These are phyloP conservation scores for Copsychus sechellarum DNA, from an alignment of 2,113 vertebrate genomes.

Conservation along the genomic window DNA sequence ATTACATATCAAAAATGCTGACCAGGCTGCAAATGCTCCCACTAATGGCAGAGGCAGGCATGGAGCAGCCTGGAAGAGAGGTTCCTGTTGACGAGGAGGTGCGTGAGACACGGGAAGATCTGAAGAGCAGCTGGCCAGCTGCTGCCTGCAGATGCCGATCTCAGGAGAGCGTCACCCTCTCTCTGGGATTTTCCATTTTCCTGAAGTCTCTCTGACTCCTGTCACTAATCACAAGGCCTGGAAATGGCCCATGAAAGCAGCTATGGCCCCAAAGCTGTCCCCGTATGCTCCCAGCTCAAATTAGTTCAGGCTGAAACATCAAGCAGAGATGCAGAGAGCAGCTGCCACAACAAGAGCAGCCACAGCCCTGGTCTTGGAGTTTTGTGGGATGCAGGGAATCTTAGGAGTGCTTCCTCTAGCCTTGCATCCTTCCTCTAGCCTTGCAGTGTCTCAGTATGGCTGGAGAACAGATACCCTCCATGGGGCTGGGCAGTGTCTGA, in stretches of 20 bases:
- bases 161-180: conserved; percentile 39
- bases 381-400: background rate
- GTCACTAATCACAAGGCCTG: conserved; percentile 55
- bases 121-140: conserved; percentile 36
- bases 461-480: background rate
- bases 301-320: conserved; percentile 59
- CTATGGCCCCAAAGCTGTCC: conserved; percentile 39
- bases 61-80: background rate
- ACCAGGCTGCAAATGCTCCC: conserved; percentile 41
- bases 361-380: background rate
- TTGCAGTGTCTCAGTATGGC: background rate
- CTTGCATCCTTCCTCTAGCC: background rate
- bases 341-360: background rate
- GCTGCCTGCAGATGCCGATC: background rate
- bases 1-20: conserved; percentile 47
- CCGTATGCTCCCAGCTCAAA: conserved; percentile 50
- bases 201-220: conserved; percentile 46
- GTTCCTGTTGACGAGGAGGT: background rate
- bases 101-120: conserved; percentile 3
- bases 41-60: conserved; percentile 36
- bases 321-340: conserved; percentile 23
- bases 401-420: background rate
- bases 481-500: background rate
- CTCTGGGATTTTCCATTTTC: conserved; percentile 52
- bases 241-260: conserved; percentile 48